Percentiles rank a stretch among this genome's conserved stretches.
Conservation (phyloP, 2,888 invertebrate species). For the Ichneumoninae sp. region DNA sequence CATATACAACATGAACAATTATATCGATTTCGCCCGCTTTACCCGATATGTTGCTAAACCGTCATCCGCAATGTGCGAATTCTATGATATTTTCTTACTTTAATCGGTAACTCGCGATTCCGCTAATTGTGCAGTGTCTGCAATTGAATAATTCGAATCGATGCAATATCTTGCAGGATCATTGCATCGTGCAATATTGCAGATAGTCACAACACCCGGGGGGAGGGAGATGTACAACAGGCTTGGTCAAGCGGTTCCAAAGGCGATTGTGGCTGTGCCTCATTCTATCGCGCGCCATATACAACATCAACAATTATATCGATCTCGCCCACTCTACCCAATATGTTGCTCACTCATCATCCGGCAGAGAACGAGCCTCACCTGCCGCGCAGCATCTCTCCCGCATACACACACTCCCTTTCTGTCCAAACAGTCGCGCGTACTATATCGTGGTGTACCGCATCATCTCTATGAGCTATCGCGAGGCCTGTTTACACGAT, state of each 20-base stretch:
- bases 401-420: not conserved
- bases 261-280: not conserved
- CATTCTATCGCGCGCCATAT: not conserved
- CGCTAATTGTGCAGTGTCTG: not conserved
- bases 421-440: conserved; percentile 10
- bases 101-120: not conserved
- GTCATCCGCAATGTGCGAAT: not conserved
- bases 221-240: not conserved
- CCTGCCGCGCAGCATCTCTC: conserved; percentile 1
- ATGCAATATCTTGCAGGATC: not conserved
- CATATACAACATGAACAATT: conserved; percentile 10
- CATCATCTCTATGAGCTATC: conserved; percentile 42
- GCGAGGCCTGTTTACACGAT: conserved; percentile 49
- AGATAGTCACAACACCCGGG: not conserved
- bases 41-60: not conserved
- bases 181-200: conserved; percentile 12
- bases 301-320: conserved; percentile 14
- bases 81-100: too few species aligned
- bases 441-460: conserved; percentile 34
- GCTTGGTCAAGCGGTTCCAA: not conserved
- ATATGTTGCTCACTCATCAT: conserved; percentile 6
- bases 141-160: not conserved
- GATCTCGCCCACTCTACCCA: not conserved
- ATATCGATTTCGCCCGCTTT: not conserved
- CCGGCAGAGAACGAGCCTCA: not conserved